A percentile compares a stretch with the other conserved stretches of the same genome.
phyloP scores from a whole-genome alignment of 2,888 invertebrate genomes.

The Asteroscopus sphinx region DNA sequence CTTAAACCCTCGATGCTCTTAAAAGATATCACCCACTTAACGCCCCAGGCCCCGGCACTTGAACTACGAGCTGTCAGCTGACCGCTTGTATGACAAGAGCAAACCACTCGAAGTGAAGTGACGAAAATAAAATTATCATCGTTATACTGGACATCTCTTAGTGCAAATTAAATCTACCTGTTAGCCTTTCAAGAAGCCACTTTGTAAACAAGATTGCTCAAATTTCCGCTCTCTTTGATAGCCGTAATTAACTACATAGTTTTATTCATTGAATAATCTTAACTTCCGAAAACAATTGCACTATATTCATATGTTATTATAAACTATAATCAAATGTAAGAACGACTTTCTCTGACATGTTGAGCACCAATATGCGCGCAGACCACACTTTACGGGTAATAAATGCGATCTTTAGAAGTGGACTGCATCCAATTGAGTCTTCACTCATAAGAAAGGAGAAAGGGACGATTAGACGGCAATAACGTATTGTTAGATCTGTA shows the following conservation, averaged over 20 bases:
- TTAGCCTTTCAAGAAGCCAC: no score
- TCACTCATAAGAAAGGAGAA: conserved; percentile 35
- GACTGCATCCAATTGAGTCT: conserved; percentile 65
- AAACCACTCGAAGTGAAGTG: not conserved
- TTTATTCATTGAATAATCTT: conserved; percentile 26
- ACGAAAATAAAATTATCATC: not conserved
- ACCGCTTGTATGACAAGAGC: not conserved
- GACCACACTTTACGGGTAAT: conserved; percentile 64
- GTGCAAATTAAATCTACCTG: not conserved
- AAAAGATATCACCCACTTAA: conserved; percentile 22
- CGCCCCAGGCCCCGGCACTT: conserved; percentile 18
- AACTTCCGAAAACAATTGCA: conserved; percentile 40
- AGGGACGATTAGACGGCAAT: conserved; percentile 44
- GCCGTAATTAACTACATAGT: conserved; percentile 22
- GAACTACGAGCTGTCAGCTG: conserved; percentile 20
- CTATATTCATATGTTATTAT: conserved; percentile 41
- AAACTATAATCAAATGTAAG: conserved; percentile 42
- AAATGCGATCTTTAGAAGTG: conserved; percentile 64
- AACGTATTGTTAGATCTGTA: conserved; percentile 26
- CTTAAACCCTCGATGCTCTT: conserved; percentile 14
- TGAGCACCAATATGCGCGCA: conserved; percentile 66
- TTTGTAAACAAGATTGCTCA: no score
- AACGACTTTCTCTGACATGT: conserved; percentile 68
- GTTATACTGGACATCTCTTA: not conserved
- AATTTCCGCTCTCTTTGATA: not conserved